These are phyloP conservation scores for Phytoseiulus persimilis DNA, from an alignment of 2,888 invertebrate genomes.

Conservation along the genomic window DNA sequence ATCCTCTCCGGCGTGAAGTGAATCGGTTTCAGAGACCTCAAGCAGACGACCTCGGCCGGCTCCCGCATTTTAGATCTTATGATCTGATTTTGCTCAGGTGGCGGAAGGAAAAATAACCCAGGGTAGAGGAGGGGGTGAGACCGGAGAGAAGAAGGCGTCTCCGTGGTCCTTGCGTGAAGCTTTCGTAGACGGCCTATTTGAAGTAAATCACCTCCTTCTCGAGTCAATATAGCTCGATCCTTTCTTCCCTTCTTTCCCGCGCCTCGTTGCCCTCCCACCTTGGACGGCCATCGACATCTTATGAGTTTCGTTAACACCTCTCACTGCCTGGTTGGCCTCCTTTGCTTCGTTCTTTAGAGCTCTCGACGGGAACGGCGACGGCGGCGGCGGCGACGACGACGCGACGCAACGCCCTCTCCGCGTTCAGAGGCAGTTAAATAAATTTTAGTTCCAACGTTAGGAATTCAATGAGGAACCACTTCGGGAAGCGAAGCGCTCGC, in stretches of 20 bases:
- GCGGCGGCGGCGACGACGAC: neutral
- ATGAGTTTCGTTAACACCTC: constrained; percentile 37
- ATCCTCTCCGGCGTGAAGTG: too few relatives aligned
- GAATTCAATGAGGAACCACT: neutral
- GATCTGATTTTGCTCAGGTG: neutral
- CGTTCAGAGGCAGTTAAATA: neutral
- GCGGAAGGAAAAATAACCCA: neutral
- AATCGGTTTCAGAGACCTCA: too few relatives aligned
- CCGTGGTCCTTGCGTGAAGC: neutral
- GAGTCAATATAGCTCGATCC: constrained; percentile 32
- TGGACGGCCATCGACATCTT: constrained; percentile 24
- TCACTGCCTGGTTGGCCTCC: neutral
- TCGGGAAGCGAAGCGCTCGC: neutral
- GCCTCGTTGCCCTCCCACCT: constrained; percentile 21
- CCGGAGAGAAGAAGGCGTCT: neutral
- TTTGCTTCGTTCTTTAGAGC: neutral
- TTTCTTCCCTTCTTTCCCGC: neutral
- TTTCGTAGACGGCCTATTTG: constrained; percentile 1
- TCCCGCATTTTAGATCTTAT: neutral
- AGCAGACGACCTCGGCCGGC: neutral
- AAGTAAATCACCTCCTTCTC: constrained; percentile 38
- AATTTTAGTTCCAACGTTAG: neutral
- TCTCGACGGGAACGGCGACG: neutral
- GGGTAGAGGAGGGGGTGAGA: neutral
- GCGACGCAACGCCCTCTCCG: neutral